Percentiles rank a stretch among this genome's conserved stretches.
Evolutionary conservation across 2,888 invertebrate genomes (phyloP).

Genomic region (Graphium colonna): DNA sequence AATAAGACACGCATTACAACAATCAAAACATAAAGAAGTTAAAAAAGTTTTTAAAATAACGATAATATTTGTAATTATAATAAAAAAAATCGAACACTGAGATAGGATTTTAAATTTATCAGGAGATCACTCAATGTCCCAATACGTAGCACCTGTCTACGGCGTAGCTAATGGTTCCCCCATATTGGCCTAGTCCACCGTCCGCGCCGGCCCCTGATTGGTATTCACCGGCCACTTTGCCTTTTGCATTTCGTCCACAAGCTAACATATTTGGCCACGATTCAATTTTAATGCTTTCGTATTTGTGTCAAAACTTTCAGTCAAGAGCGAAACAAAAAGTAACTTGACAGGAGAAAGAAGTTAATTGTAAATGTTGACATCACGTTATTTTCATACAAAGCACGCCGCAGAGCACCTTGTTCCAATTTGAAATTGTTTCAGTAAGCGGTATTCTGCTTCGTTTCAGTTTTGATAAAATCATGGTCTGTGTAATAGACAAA

Average conservation of each 20-base stretch:
- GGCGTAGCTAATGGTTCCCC: conserved; percentile 46
- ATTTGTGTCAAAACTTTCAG: conserved; percentile 71
- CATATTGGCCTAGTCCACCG: conserved; percentile 32
- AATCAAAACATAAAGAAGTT: no score
- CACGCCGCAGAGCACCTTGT: conserved; percentile 49
- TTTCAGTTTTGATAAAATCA: conserved; percentile 51
- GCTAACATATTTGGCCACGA: conserved; percentile 70
- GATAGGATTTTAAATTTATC: conserved; percentile 17
- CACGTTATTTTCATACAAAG: conserved; percentile 72
- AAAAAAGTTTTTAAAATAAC: no score
- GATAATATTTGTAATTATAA: no score
- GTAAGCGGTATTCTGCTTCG: conserved; percentile 57
- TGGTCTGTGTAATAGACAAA: conserved; percentile 45
- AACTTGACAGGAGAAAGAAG: conserved; percentile 57
- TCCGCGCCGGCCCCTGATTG: conserved; percentile 48
- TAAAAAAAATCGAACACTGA: not conserved
- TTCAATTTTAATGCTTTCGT: conserved; percentile 76
- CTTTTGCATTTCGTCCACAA: conserved; percentile 55
- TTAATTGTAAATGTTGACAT: conserved; percentile 76
- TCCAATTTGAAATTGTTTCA: conserved; percentile 71
- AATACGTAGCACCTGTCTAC: conserved; percentile 62
- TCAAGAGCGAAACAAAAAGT: conserved; percentile 70
- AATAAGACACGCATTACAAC: no score
- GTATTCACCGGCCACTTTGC: conserved; percentile 56
- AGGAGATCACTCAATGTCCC: conserved; percentile 26